Conservation (phyloP, 1,140 invertebrate genomes). For the Copidosoma floridanum region DNA sequence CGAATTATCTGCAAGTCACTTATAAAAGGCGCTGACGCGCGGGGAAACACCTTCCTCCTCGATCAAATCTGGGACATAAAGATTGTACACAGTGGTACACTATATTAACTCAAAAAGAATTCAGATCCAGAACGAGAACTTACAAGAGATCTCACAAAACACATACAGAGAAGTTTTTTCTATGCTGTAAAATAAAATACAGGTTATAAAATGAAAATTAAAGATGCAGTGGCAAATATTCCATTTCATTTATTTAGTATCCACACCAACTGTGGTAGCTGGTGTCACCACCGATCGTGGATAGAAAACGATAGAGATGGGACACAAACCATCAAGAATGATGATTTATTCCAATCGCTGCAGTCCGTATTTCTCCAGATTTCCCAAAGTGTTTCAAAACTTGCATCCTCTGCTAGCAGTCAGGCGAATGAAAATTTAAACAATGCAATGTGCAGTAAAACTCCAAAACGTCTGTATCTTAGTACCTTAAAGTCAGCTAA, state of each 20-base stretch:
- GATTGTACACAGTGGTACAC: no score
- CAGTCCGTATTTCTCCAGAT: neutral
- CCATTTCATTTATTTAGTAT: no score
- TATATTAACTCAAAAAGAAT: no score
- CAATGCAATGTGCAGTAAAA: constrained; percentile 11
- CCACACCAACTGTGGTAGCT: no score
- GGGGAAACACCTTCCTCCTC: no score
- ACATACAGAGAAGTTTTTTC: neutral
- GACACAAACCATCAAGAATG: neutral
- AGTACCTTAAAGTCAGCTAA: neutral
- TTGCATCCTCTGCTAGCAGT: constrained; percentile 19
- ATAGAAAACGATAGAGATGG: neutral
- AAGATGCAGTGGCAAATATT: no score
- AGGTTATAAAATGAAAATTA: neutral
- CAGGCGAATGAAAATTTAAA: constrained; percentile 36
- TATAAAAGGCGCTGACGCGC: no score
- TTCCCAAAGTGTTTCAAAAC: neutral
- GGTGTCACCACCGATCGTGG: no score
- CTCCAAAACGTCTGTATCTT: neutral
- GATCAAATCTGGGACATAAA: no score
- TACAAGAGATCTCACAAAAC: no score
- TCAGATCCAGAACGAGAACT: no score
- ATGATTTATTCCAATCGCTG: neutral
- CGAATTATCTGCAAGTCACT: no score
- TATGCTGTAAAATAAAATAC: neutral